These are phyloP conservation scores for Selenia dentaria DNA, from an alignment of 2,888 invertebrate species.

Conservation along the genomic window DNA sequence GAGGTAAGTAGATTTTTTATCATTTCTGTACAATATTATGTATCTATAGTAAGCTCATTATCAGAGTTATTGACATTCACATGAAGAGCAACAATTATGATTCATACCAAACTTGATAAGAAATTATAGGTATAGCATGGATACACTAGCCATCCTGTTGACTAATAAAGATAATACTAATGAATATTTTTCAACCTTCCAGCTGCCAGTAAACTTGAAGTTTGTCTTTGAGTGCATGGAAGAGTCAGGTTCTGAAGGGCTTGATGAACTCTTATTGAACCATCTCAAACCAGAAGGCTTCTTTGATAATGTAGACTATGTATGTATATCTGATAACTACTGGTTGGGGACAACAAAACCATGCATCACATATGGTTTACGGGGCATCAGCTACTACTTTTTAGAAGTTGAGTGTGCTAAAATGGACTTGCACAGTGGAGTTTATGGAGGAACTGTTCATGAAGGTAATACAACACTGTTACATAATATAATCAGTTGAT, in stretches of 20 bases:
- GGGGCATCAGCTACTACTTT: constrained; percentile 96
- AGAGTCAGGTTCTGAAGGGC: constrained; percentile 98
- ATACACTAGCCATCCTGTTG: no score
- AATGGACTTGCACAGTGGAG: constrained; percentile 98
- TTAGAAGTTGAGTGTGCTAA: constrained; percentile 94
- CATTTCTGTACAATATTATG: no score
- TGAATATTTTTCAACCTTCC: no score
- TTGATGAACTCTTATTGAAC: constrained; percentile 91
- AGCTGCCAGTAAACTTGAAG: constrained; percentile 91
- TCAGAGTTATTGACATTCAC: no score
- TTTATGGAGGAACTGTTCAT: constrained; percentile 96
- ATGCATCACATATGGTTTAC: constrained; percentile 97
- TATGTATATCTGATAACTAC: constrained; percentile 99
- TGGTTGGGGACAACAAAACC: constrained; percentile 99
- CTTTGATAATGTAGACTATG: constrained; percentile 93
- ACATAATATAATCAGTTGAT: constrained; percentile 4
- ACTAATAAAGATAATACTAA: no score
- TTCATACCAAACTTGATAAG: no score
- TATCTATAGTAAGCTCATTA: no score
- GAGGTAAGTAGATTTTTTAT: constrained; percentile 79
- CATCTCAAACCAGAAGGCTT: constrained; percentile 87
- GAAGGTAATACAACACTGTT: constrained; percentile 80
- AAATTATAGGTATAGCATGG: no score
- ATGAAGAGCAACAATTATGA: no score
- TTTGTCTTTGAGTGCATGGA: constrained; percentile 99